A percentile compares a stretch with the other conserved stretches of the same genome.
These are phyloP conservation scores for Troides helena DNA, from an alignment of 2,888 invertebrate genomes.

Conservation along the genomic window DNA sequence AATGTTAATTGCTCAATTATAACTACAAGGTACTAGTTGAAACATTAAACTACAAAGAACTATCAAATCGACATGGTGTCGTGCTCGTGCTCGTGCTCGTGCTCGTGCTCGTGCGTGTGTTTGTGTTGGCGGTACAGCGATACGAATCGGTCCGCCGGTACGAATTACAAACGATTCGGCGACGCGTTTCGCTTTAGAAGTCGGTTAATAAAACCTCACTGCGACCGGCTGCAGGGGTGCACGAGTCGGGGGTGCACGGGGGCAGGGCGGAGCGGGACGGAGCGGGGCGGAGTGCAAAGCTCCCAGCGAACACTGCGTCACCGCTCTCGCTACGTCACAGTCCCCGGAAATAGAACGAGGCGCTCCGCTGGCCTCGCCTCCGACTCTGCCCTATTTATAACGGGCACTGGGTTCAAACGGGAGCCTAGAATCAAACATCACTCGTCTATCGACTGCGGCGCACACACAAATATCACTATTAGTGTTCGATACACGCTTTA, in stretches of 20 bases:
- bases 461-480: neutral
- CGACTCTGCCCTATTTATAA: conserved; percentile 34
- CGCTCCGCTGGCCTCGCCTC: conserved; percentile 30
- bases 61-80: no score
- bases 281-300: conserved; percentile 1
- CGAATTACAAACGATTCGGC: neutral
- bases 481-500: no score
- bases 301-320: conserved; percentile 27
- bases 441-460: conserved; percentile 3
- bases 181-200: neutral
- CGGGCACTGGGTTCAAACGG: conserved; percentile 24
- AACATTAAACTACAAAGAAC: no score
- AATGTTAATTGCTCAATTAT: no score
- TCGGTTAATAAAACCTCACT: neutral
- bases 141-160: no score
- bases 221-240: neutral
- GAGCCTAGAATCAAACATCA: conserved; percentile 6
- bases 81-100: no score
- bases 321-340: conserved; percentile 32
- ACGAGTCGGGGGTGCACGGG: no score
- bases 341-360: conserved; percentile 31
- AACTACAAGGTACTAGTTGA: no score
- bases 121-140: no score
- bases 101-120: no score
- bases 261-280: no score